phyloP scores from a whole-genome alignment of 2,888 invertebrate genomes.

The Acronicta leporina region DNA sequence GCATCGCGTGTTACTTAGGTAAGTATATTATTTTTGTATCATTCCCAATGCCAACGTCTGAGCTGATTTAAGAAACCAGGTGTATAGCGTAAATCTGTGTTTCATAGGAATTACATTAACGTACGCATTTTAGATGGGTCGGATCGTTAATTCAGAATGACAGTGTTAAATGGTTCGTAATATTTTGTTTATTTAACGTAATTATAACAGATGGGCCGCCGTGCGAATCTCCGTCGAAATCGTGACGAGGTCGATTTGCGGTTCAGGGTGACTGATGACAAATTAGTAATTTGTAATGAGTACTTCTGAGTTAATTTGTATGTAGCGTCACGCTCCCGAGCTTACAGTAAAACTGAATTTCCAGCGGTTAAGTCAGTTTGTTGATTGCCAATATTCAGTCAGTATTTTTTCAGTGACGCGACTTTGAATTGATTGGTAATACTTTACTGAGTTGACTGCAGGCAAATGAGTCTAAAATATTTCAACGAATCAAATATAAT shows the following conservation, averaged over 20 bases:
- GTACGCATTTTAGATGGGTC: slow-evolving; percentile 58
- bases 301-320: slow-evolving; percentile 43
- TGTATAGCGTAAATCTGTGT: slow-evolving; percentile 67
- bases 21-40: slow-evolving; percentile 61
- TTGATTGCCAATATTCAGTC: slow-evolving; percentile 8
- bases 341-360: slow-evolving; percentile 26
- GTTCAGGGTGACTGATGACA: slow-evolving; percentile 52
- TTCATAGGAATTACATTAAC: slow-evolving; percentile 58
- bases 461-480: no score
- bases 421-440: no score
- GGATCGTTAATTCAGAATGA: slow-evolving; percentile 73
- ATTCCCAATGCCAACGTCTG: slow-evolving; percentile 61
- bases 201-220: slow-evolving; percentile 77
- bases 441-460: no score
- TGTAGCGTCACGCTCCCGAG: slow-evolving; percentile 33
- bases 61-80: slow-evolving; percentile 72
- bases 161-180: slow-evolving; percentile 79
- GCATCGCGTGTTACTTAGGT: slow-evolving; percentile 26
- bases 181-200: slow-evolving; percentile 78
- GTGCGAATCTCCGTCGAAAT: slow-evolving; percentile 64
- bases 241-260: slow-evolving; percentile 62
- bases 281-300: slow-evolving; percentile 54
- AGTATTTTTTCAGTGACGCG: no score
- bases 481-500: no score
- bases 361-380: slow-evolving; percentile 25